Base-by-base conservation (phyloP, 92 coral and sea anemone genomes). In the Heteractis magnifica region DNA sequence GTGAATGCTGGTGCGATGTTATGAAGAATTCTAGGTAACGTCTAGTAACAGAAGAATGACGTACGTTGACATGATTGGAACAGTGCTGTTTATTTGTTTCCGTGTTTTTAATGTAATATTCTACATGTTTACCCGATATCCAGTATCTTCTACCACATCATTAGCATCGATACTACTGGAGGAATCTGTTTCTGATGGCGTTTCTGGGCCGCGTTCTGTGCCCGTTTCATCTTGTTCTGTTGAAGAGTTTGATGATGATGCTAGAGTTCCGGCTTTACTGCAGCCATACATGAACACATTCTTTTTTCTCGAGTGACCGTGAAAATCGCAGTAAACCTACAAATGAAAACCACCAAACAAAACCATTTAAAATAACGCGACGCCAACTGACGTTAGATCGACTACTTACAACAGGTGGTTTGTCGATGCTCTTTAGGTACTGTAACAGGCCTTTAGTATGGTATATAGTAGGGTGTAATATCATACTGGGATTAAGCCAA, bases 1-100 rank as follows among this genome's bases (percentile, higher is more conserved):
- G 94, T 92, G 90, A 96, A 96, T 23, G 99, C 95, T 52, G 99
- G 99, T n/a, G 99, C 99, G 53, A 92, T 96, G 68, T 93, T 92
- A 86, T 96, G 98, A 65, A 96, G 92, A 18, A 94, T 90, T 83
- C 94, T 84, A 12, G 99, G 99, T 26, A 96, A 86, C 5, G 94
- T 89, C 99, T 96, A 81, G 10, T 52, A 23, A 26, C 70, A 10
- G 49, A 62, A 62, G 26, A 18, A 18, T n/a, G 9, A 62, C 21
- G 20, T 62, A 62, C 70, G 5, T 6, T 59, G 18, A 62, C 44
- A 34, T 34, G 44, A 34, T 34, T 34, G 44, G 44, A 8, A 26
- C 76, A 34, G 8, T 34, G 12, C 70, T 4, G 18, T 9, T 7
- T 18, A 6, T 18, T 49, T 50, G 49, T 53, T 0, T 1, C 19